Base-by-base conservation (phyloP, 2,888 invertebrate genomes). In the Stenurella melanura region DNA sequence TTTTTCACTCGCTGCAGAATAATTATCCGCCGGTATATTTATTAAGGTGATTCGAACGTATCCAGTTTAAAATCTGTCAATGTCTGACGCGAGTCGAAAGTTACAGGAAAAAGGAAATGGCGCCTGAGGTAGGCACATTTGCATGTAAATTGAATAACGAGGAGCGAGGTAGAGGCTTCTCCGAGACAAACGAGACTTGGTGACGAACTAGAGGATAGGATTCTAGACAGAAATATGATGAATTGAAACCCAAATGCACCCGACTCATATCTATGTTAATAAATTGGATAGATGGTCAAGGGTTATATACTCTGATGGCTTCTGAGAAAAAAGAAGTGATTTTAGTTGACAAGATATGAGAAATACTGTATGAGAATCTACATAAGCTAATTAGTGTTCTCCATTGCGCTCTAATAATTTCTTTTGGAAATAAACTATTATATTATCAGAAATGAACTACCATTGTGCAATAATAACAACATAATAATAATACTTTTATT, bases 21-120 rank as follows among this genome's bases (percentile, higher is more conserved):
- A 79, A 81, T 81, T 78, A 81, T 76, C 79, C 75, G 64, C 75
- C 73, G 75, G 78, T 80, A 78, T 80, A 81, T 81, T 81, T 80
- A 80, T 78, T 80, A 78, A 78, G 77, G 78, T 78, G 80, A 81
- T 81, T 81, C 77, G 77, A 74, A 79, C 78, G 81, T 82, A 83
- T 83, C 83, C 80, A 83, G 79, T 83, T 81, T 80, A 81, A 82
- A 84, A 85, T 84, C 84, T 85, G 83, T 85, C 85, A 85, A 83
- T 85, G 83, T 82, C 82, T 82, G 82, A 82, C 73, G 75, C 77
- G 69, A 74, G 78, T 77, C 80, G 82, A 83, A 82, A 83, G 82
- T 81, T 77, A 79, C 73, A 71, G 81, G 82, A 84, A 84, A 81
- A 83, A 81, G 80, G 82, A 81, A 83, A 83, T 81, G 82, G 80